Percentiles rank a stretch among this genome's conserved stretches.
These are phyloP conservation scores for Busseola fusca DNA, from an alignment of 2,888 invertebrate species.

Conservation along the genomic window DNA sequence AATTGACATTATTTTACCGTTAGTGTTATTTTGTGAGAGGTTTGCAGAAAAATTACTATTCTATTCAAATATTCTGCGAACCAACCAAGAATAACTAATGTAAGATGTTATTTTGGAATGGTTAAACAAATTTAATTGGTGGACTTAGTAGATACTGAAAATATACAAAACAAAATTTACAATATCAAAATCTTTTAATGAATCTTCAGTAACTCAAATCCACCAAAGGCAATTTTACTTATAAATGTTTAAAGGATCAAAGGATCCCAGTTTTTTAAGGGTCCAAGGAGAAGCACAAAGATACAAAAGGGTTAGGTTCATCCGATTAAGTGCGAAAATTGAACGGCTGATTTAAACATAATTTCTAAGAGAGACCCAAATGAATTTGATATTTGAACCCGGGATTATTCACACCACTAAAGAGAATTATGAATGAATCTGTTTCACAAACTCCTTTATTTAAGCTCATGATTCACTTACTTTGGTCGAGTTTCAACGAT, in stretches of 20 bases:
- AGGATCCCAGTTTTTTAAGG: not conserved
- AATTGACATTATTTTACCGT: conserved; percentile 34
- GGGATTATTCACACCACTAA: conserved; percentile 23
- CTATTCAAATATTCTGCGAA: not conserved
- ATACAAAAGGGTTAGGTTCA: not conserved
- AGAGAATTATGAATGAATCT: conserved; percentile 29
- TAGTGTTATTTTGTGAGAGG: conserved; percentile 11
- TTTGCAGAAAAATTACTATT: not conserved
- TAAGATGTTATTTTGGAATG: not conserved
- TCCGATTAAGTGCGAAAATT: not conserved
- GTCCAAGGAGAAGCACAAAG: not conserved
- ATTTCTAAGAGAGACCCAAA: not conserved
- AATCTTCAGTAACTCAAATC: not conserved
- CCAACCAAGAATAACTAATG: not conserved
- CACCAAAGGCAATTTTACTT: not conserved
- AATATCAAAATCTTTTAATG: not conserved
- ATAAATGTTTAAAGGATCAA: not conserved
- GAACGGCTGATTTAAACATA: not conserved
- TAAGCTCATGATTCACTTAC: conserved; percentile 34
- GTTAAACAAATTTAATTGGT: not conserved
- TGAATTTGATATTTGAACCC: not conserved
- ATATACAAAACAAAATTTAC: not conserved
- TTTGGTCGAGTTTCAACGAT: conserved; percentile 21
- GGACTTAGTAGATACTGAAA: not conserved
- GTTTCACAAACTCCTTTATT: conserved; percentile 23